phyloP scores from a whole-genome alignment of 1,140 invertebrate species.

The Schmidtea mediterranea region DNA sequence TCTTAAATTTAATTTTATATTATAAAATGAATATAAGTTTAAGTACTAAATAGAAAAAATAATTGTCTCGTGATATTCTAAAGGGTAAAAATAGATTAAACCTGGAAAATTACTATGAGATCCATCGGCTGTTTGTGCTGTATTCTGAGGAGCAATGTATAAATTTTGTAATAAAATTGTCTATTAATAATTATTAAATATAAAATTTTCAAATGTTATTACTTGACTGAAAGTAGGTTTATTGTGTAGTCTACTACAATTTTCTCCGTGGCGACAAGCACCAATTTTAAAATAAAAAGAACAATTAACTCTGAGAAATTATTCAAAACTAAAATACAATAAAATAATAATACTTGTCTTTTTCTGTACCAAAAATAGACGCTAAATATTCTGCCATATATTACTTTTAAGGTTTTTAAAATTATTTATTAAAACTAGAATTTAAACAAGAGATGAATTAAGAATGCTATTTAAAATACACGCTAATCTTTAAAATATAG shows the following conservation, averaged over 20 bases:
- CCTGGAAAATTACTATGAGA: slow-evolving; percentile 23
- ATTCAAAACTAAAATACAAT: background rate
- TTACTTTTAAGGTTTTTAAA: too few species aligned
- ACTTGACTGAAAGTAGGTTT: slow-evolving; percentile 93
- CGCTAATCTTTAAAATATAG: too few species aligned
- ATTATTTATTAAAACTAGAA: too few species aligned
- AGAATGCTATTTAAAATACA: too few species aligned
- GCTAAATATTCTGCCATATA: slow-evolving; percentile 87
- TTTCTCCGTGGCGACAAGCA: slow-evolving; percentile 85
- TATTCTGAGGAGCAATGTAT: slow-evolving; percentile 92
- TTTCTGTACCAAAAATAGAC: slow-evolving; percentile 95
- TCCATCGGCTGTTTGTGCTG: slow-evolving; percentile 76
- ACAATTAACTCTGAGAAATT: slow-evolving; percentile 70
- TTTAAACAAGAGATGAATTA: too few species aligned
- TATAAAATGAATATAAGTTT: too few species aligned
- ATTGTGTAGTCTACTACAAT: slow-evolving; percentile 88
- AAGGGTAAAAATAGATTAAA: too few species aligned
- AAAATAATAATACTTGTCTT: slow-evolving; percentile 45
- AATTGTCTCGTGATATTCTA: too few species aligned
- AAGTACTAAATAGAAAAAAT: too few species aligned
- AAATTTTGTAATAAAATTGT: slow-evolving; percentile 78
- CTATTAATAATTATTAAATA: slow-evolving; percentile 11
- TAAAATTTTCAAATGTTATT: slow-evolving; percentile 42
- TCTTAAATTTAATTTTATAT: too few species aligned
- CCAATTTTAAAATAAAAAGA: slow-evolving; percentile 99